Base-by-base conservation (phyloP, 2,797 vertebrate genomes). In the Acanthiza pusilla region DNA sequence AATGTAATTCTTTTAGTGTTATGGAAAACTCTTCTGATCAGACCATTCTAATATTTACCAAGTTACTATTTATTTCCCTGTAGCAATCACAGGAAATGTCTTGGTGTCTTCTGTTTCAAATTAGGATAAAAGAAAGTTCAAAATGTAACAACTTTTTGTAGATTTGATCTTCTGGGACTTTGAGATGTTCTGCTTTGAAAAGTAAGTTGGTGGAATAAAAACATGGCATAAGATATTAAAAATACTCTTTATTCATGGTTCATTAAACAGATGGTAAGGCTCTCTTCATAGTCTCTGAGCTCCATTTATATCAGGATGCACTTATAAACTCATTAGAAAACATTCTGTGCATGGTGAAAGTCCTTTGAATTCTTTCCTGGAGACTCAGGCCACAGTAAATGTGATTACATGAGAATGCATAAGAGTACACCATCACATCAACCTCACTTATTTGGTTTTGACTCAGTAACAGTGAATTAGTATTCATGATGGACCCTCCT, bases 401-500 rank as follows among this genome's bases (percentile, higher is more conserved):
- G 53, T 0, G 8, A 88, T 74, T 82, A 75, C 77, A 86, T 85
- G 48, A 94, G 96, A 97, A 96, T 77, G 76, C 66, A 85, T 73
- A 73, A 79, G 74, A 90, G n/a, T 65, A 47, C 65, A 93, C 77
- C 38, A 54, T 91, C 95, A 94, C 65, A 93, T 86, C 96, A 94
- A 95, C 78, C 79, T 90, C 88, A 91, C 95, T 97, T 97, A 91
- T 94, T 97, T 92, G 85, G 85, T 95, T 96, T 95, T 93, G 79
- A 94, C 63, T 97, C 86, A 70, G 89, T 93, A 94, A 96, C 43
- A 60, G 36, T 93, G 96, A 96, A 97, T 98, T 97, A 97, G 97
- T 97, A 98, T 98, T 97, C 98, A 93, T 62, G 84, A 97, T 83
- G 60, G 96, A 84, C 75, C 91, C 86, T 95, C 94, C 97, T 97